phyloP scores from a whole-genome alignment of 2,113 vertebrate genomes.

The Aspidoscelis tigris region DNA sequence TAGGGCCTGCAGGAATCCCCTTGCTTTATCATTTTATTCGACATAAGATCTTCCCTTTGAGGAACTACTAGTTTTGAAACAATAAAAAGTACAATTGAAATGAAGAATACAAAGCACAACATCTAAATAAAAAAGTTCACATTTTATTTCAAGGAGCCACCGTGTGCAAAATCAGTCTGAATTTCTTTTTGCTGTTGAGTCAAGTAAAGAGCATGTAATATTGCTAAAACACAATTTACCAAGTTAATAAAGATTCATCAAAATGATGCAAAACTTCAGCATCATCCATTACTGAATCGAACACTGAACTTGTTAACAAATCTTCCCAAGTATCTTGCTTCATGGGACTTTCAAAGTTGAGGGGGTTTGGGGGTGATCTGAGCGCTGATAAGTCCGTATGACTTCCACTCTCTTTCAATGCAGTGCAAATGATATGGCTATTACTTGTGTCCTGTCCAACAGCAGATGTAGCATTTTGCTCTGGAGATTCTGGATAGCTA shows the following conservation, averaged over 20 bases:
- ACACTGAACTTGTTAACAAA: slow-evolving; percentile 76
- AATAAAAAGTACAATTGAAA: slow-evolving; percentile 26
- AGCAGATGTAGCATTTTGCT: neutral
- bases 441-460: slow-evolving; percentile 1
- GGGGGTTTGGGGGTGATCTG: slow-evolving; percentile 35
- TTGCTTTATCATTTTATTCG: neutral
- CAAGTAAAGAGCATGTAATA: slow-evolving; percentile 46
- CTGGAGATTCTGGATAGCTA: neutral
- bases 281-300: slow-evolving; percentile 74
- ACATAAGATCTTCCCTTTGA: neutral
- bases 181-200: slow-evolving; percentile 58
- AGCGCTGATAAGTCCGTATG: slow-evolving; percentile 24
- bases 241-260: slow-evolving; percentile 81
- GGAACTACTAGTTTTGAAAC: neutral
- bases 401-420: slow-evolving; percentile 53
- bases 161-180: slow-evolving; percentile 53
- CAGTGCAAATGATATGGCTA: slow-evolving; percentile 63
- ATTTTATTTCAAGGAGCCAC: slow-evolving; percentile 60
- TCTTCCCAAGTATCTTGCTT: slow-evolving; percentile 84
- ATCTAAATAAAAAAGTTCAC: slow-evolving; percentile 5
- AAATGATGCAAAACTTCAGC: slow-evolving; percentile 79
- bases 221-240: slow-evolving; percentile 57
- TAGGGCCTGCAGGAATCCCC: neutral
- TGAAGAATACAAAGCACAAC: slow-evolving; percentile 32
- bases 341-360: slow-evolving; percentile 58